Conservation (phyloP, 2,113 vertebrate genomes). For the Uropsilus gracilis region DNA sequence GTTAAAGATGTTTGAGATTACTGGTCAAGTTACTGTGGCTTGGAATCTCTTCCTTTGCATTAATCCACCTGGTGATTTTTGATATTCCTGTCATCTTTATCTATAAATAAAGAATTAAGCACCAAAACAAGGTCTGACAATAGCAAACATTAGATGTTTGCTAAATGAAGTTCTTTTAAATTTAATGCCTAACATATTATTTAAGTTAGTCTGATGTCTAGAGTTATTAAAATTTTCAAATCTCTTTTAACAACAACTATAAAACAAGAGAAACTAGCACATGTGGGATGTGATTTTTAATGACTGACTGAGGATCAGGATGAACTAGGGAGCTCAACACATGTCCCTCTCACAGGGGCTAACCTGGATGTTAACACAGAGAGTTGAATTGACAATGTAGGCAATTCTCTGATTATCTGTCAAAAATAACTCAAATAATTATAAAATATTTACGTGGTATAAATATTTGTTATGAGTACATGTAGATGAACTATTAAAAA, state of each 20-base stretch:
- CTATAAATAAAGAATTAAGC: slow-evolving; percentile 55
- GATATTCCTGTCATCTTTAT: slow-evolving; percentile 52
- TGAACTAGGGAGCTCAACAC: not conserved
- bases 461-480: not conserved
- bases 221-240: slow-evolving; percentile 54
- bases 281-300: slow-evolving; percentile 58
- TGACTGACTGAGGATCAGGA: slow-evolving; percentile 59
- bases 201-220: slow-evolving; percentile 46
- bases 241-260: slow-evolving; percentile 55
- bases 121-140: not conserved
- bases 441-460: not conserved
- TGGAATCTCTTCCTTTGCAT: slow-evolving; percentile 38
- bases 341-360: slow-evolving; percentile 38
- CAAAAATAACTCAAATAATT: slow-evolving; percentile 65
- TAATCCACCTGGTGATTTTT: not conserved
- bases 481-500: not conserved
- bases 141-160: slow-evolving; percentile 11
- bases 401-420: slow-evolving; percentile 75
- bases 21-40: slow-evolving; percentile 8
- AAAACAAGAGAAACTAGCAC: slow-evolving; percentile 52
- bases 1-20: slow-evolving; percentile 27
- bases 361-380: slow-evolving; percentile 35
- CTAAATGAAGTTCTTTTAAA: slow-evolving; percentile 20
- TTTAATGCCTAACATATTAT: not conserved
- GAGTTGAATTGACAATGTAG: slow-evolving; percentile 58